Conservation (phyloP, 2,113 vertebrate species). For the Sceloporus tristichus region DNA sequence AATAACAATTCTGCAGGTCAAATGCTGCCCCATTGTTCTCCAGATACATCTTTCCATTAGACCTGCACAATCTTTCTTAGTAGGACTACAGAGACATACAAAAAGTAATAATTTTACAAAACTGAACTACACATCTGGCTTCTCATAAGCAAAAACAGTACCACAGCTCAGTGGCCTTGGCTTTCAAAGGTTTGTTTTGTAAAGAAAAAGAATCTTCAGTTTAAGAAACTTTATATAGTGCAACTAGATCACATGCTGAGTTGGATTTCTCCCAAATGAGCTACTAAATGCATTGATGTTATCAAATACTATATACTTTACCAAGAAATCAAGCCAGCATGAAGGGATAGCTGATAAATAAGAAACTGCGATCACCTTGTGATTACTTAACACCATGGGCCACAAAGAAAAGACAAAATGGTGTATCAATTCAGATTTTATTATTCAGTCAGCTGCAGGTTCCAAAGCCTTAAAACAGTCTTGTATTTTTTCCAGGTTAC, state of each 20-base stretch:
- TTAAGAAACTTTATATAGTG: conserved; percentile 13
- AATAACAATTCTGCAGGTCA: conserved; percentile 23
- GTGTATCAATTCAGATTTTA: not conserved
- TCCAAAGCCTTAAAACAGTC: not conserved
- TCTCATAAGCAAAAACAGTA: conserved; percentile 13
- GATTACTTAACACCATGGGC: not conserved
- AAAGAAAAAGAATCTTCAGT: not conserved
- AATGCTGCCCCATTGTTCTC: not conserved
- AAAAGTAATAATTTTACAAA: not conserved
- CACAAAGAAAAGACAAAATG: conserved; percentile 1
- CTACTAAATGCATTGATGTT: not conserved
- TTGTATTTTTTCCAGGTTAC: not conserved
- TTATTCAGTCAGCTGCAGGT: not conserved
- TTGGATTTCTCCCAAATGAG: not conserved
- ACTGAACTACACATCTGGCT: not conserved
- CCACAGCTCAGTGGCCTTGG: not conserved
- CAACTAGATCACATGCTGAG: not conserved
- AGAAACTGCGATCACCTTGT: not conserved
- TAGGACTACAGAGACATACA: not conserved
- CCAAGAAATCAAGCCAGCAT: not conserved
- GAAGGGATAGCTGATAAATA: not conserved
- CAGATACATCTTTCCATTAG: not conserved
- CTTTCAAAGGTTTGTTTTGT: not conserved
- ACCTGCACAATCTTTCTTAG: not conserved
- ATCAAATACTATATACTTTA: not conserved